These are phyloP conservation scores for Prionailurus viverrinus DNA, from an alignment of 2,113 vertebrate genomes.

Conservation along the genomic window DNA sequence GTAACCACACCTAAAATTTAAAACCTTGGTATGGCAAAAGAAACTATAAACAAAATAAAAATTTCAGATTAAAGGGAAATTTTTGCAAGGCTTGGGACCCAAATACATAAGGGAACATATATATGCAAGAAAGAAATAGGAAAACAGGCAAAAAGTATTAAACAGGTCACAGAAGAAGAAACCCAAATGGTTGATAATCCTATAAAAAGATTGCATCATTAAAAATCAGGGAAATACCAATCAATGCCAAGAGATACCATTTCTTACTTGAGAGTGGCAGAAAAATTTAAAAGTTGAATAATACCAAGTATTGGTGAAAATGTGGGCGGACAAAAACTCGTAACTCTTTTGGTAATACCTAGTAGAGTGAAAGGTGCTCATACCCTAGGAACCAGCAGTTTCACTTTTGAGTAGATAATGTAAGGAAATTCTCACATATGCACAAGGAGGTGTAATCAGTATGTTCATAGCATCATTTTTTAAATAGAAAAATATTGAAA, in stretches of 20 bases:
- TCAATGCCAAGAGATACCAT: neutral
- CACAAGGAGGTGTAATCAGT: neutral
- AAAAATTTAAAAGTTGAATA: conserved; percentile 6
- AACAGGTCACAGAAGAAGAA: neutral
- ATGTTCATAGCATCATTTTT: neutral
- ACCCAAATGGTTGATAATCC: neutral
- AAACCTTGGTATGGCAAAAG: neutral
- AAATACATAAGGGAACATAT: neutral
- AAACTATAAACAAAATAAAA: neutral
- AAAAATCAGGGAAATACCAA: conserved; percentile 36
- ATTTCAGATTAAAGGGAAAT: neutral
- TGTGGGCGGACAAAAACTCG: neutral
- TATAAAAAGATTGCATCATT: conserved; percentile 15
- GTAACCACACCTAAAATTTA: neutral
- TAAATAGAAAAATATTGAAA: conserved; percentile 7
- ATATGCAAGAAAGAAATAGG: neutral
- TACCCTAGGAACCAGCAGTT: neutral
- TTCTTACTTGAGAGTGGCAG: neutral
- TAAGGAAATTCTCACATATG: conserved; percentile 10
- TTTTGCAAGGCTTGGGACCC: neutral
- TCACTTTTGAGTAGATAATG: neutral
- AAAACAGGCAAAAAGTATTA: neutral
- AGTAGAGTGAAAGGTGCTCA: neutral
- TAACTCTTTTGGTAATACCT: neutral
- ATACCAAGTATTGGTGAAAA: neutral